These are phyloP conservation scores for Cynaeus angustus DNA, from an alignment of 2,888 invertebrate genomes.

Conservation along the genomic window DNA sequence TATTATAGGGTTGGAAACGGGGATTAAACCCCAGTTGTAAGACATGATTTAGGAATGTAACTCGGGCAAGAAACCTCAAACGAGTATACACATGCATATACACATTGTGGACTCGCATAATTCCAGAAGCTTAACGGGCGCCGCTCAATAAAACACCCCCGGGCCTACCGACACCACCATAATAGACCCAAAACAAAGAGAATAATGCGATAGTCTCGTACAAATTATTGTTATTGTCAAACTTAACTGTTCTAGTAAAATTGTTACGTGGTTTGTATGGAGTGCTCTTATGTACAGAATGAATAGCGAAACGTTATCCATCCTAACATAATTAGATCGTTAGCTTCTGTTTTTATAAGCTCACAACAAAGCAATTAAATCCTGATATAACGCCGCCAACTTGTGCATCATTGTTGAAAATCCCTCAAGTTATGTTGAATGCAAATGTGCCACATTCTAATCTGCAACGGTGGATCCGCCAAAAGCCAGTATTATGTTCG, in stretches of 20 bases:
- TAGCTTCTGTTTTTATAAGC: slow-evolving; percentile 50
- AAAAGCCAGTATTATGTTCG: too few relatives aligned
- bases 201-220: slow-evolving; percentile 56
- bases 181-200: slow-evolving; percentile 58
- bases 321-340: slow-evolving; percentile 51
- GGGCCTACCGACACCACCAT: slow-evolving; percentile 56
- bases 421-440: slow-evolving; percentile 27
- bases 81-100: slow-evolving; percentile 51
- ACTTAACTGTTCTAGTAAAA: slow-evolving; percentile 53
- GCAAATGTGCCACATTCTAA: slow-evolving; percentile 22
- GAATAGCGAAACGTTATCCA: slow-evolving; percentile 24
- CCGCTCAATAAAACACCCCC: slow-evolving; percentile 58
- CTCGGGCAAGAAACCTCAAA: slow-evolving; percentile 54
- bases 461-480: slow-evolving; percentile 3
- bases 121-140: slow-evolving; percentile 58
- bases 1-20: slow-evolving; percentile 49
- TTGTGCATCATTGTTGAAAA: slow-evolving; percentile 38
- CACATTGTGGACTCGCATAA: slow-evolving; percentile 59
- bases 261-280: slow-evolving; percentile 35
- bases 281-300: slow-evolving; percentile 10
- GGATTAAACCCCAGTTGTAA: slow-evolving; percentile 51
- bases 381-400: slow-evolving; percentile 49
- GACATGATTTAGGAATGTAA: slow-evolving; percentile 58
- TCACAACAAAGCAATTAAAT: slow-evolving; percentile 53
- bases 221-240: slow-evolving; percentile 61